Base-by-base conservation (phyloP, 2,113 vertebrate species). In the Hylia prasina region DNA sequence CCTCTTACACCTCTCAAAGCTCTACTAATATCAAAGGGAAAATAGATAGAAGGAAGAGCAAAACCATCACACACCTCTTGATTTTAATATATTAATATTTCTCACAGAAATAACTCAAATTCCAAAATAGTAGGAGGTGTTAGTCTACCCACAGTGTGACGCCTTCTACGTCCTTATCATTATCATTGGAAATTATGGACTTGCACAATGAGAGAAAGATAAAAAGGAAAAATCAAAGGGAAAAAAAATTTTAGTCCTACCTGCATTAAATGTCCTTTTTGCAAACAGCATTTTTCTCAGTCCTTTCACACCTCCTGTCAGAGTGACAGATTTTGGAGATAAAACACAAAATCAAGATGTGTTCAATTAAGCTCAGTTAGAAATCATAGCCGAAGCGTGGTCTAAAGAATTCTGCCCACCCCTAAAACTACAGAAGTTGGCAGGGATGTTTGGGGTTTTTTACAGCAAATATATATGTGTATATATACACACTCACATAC, bases 211-310 rank as follows among this genome's bases (percentile, higher is more conserved):
- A 70, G 40, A 51, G 30, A 64, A 39, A 54, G 4, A 15, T 25
- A 40, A 48, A 42, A 70, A 61, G 11, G 20, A 54, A 91, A 87
- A 73, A 71, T 25, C 9, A 80, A 85, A 91, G 25, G 10, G 7
- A 7, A 22, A 35, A 57, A 57, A 23, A 11, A n/a, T n/a, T n/a
- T n/a, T n/a, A 11, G 1, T 0, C 6, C 11, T 23, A 9, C 5
- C 9, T 35, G 9, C 7, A 73, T 53, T 88, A 61, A 66, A 50
- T 15, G 20, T 10, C 13, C 21, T 69, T 54, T 65, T 27, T 75
- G 25, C 66, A 77, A 85, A 57, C 25, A 63, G 5, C 14, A 28
- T 21, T 75, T 87, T 56, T 82, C 58, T 61, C 63, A 54, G 37
- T 70, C 13, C 10, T 20, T 56, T 66, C 13, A 45, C 4, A 2